Base-by-base conservation (phyloP, 2,797 vertebrate species). In the Eulemur rubriventer region DNA sequence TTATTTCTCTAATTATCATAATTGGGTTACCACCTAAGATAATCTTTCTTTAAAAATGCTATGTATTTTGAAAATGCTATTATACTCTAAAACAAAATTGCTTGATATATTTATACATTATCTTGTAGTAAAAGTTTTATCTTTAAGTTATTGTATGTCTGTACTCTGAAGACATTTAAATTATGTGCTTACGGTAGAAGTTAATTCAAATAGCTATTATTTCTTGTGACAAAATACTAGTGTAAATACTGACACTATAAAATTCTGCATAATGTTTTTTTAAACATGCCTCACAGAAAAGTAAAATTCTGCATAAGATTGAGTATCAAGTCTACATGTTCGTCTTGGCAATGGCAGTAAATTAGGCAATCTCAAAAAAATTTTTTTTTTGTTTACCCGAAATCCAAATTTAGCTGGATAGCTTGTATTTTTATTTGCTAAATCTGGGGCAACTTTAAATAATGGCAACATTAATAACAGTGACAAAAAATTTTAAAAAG, bases 211-310 rank as follows among this genome's bases (percentile, higher is more conserved):
- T 26, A 73, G 4, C 28, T 28, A 41, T 72, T 72, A 13, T 17
- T 72, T 8, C 94, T 98, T 98, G 98, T 98, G 98, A 98, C 97
- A 97, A 96, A 85, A 98, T 82, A 97, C 96, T 98, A 98, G 96
- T 98, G 97, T 98, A 98, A 98, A 98, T 98, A 98, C 98, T 98
- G 98, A 98, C 98, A 97, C 98, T 97, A 98, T 98, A 98, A 98
- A 98, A 96, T 98, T 98, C 98, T 98, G 96, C 97, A 97, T 98
- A 98, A 16, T 22, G 97, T 96, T 98, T 57, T 24, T 57, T 57
- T 57, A 57, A 57, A 24, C 55, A 57, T 57, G 20, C 55, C 22
- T 57, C 55, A 57, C 55, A 57, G 55, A 57, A 57, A 57, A 57
- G 55, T 57, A 57, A 57, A 57, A 24, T 57, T 24, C 22, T 24